A percentile compares a stretch with the other conserved stretches of the same genome.
Conservation (phyloP, 2,888 invertebrate species). For the Hirtodrosophila cameraria region DNA sequence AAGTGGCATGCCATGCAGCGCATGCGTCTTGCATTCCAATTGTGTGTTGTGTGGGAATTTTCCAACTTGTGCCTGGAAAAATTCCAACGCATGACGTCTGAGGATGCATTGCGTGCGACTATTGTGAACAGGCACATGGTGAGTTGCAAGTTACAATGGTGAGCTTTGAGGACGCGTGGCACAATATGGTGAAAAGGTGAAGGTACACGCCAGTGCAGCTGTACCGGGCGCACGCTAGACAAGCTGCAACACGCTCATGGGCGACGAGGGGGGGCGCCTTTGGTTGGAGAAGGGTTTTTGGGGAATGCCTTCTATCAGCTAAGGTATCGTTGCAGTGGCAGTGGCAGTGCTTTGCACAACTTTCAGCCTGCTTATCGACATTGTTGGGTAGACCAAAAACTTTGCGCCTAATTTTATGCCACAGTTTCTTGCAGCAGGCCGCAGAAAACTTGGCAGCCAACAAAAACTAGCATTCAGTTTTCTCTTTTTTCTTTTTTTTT, state of each 20-base stretch:
- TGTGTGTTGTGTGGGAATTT: constrained; percentile 58
- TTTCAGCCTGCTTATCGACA: constrained; percentile 50
- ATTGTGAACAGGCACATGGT: constrained; percentile 59
- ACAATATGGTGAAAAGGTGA: constrained; percentile 29
- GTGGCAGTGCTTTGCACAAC: constrained; percentile 34
- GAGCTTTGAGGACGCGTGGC: constrained; percentile 43
- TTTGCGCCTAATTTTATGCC: constrained; percentile 60
- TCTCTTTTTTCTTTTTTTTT: constrained; percentile 8
- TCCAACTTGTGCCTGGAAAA: constrained; percentile 42
- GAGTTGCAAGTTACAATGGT: constrained; percentile 23
- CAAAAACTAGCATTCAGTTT: constrained; percentile 11
- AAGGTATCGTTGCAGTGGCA: constrained; percentile 29
- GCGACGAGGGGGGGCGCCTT: not conserved
- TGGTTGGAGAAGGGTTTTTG: not conserved
- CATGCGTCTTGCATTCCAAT: constrained; percentile 48
- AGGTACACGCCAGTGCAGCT: constrained; percentile 55
- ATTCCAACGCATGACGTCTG: constrained; percentile 74
- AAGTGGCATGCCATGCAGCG: constrained; percentile 32
- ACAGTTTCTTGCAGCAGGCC: constrained; percentile 40
- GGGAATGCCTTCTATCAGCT: constrained; percentile 23
- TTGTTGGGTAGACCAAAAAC: constrained; percentile 37
- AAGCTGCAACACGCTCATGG: constrained; percentile 32
- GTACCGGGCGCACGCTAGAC: constrained; percentile 46
- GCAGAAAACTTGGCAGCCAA: constrained; percentile 22
- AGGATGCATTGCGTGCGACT: constrained; percentile 22